These are phyloP conservation scores for Chaetura pelagica DNA, from an alignment of 2,113 vertebrate species.

Conservation along the genomic window DNA sequence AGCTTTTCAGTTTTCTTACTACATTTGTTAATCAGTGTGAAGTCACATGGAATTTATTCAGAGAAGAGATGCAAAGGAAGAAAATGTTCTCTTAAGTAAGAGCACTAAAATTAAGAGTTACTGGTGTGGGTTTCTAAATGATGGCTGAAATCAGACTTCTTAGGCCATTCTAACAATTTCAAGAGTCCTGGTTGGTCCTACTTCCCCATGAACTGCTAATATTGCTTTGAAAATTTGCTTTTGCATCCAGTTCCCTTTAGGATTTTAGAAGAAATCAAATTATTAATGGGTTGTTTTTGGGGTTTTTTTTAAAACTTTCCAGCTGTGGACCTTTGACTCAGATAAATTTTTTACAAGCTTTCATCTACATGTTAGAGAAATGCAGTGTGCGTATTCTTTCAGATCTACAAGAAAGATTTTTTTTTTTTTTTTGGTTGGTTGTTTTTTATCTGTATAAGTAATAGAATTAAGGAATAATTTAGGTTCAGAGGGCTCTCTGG, in stretches of 20 bases:
- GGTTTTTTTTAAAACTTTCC: neutral
- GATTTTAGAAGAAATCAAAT: neutral
- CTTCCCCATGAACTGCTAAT: neutral
- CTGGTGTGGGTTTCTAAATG: neutral
- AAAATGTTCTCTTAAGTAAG: neutral
- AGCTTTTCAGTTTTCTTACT: neutral
- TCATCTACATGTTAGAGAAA: neutral
- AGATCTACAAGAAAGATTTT: neutral
- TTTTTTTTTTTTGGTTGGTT: neutral
- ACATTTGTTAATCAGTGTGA: neutral
- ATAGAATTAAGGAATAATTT: neutral
- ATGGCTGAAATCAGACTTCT: neutral
- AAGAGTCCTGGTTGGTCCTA: neutral
- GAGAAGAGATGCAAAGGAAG: neutral
- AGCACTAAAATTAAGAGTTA: neutral
- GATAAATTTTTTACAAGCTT: neutral
- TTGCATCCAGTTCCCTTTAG: neutral
- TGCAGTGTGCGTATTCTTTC: fast-evolving
- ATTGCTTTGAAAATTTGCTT: neutral
- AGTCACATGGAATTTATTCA: neutral
- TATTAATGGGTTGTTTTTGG: neutral
- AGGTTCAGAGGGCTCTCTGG: neutral
- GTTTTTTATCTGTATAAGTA: neutral
- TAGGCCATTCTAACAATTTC: neutral
- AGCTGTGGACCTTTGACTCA: neutral